Evolutionary conservation across 1,140 invertebrate genomes (phyloP).

Genomic region (Olivierus martensii): DNA sequence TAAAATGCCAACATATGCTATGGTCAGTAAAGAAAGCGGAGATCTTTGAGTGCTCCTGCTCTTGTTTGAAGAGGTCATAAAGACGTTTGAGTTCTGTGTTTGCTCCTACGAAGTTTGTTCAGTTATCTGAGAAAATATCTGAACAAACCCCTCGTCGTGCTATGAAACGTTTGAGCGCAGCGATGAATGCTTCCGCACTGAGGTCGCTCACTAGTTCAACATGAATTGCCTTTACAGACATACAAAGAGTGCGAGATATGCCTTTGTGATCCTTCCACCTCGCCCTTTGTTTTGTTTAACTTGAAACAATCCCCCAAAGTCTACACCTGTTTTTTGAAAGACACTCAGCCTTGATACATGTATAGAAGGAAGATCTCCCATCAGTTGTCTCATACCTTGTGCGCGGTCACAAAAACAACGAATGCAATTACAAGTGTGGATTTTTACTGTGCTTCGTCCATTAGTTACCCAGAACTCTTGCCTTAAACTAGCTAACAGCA

Average conservation of each 20-base stretch:
- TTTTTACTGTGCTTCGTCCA: background rate
- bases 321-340: constrained; percentile 27
- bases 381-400: constrained; percentile 17
- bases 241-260: constrained; percentile 32
- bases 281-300: constrained; percentile 22
- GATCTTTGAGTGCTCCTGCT: background rate
- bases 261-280: constrained; percentile 24
- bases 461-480: background rate
- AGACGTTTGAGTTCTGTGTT: constrained; percentile 5
- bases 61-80: too few species aligned
- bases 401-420: background rate
- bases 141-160: constrained; percentile 20
- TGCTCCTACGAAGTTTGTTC: constrained; percentile 9
- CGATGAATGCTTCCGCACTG: constrained; percentile 28
- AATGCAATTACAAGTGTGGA: background rate
- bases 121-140: constrained; percentile 13
- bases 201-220: constrained; percentile 29
- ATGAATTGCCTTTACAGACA: constrained; percentile 33
- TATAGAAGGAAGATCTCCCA: constrained; percentile 25
- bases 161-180: constrained; percentile 28
- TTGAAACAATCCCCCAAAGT: constrained; percentile 30
- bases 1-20: constrained; percentile 24
- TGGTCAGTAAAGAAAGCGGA: background rate
- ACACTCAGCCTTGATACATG: constrained; percentile 20
- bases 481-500: background rate